Percentiles rank a stretch among this genome's conserved stretches.
Conservation (phyloP, 2,888 invertebrate species). For the Carpatolechia fugitivella region DNA sequence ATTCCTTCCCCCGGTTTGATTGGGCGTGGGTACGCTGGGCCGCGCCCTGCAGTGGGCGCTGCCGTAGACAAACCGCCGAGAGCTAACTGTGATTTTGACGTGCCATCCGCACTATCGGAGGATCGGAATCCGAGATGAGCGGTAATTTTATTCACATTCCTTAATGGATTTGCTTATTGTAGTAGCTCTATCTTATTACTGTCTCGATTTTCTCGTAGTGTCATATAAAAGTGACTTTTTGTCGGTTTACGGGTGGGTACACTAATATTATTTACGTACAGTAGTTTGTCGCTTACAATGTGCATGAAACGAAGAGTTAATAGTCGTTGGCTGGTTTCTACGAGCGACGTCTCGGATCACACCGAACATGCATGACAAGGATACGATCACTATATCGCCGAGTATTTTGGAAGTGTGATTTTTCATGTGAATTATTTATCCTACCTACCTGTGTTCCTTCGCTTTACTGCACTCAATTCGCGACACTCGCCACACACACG, state of each 20-base stretch:
- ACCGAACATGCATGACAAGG: slow-evolving; percentile 64
- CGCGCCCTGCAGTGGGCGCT: background rate
- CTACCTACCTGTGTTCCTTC: slow-evolving; percentile 71
- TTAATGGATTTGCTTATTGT: slow-evolving; percentile 77
- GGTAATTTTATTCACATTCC: slow-evolving; percentile 75
- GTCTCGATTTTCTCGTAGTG: slow-evolving; percentile 76
- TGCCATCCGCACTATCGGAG: slow-evolving; percentile 68
- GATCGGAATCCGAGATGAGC: slow-evolving; percentile 61
- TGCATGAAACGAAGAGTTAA: slow-evolving; percentile 64
- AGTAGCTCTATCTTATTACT: slow-evolving; percentile 76
- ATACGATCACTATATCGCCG: slow-evolving; percentile 51
- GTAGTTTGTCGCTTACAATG: slow-evolving; percentile 77
- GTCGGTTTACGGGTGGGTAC: slow-evolving; percentile 76
- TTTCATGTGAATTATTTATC: slow-evolving; percentile 73
- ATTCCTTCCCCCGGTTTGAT: too few species aligned
- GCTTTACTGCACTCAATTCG: slow-evolving; percentile 58
- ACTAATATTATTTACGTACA: slow-evolving; percentile 77
- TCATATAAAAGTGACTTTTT: slow-evolving; percentile 61
- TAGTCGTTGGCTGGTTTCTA: slow-evolving; percentile 59
- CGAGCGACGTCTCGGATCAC: slow-evolving; percentile 51
- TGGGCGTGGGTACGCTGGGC: background rate
- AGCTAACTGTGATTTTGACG: slow-evolving; percentile 60
- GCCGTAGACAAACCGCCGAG: slow-evolving; percentile 45
- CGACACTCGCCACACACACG: slow-evolving; percentile 27
- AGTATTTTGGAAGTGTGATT: slow-evolving; percentile 71